Evolutionary conservation across 92 coral and sea anemone genomes (phyloP), one percentile per base, ranked within the genome.

Genomic region (Epizoanthus fatuus): DNA sequence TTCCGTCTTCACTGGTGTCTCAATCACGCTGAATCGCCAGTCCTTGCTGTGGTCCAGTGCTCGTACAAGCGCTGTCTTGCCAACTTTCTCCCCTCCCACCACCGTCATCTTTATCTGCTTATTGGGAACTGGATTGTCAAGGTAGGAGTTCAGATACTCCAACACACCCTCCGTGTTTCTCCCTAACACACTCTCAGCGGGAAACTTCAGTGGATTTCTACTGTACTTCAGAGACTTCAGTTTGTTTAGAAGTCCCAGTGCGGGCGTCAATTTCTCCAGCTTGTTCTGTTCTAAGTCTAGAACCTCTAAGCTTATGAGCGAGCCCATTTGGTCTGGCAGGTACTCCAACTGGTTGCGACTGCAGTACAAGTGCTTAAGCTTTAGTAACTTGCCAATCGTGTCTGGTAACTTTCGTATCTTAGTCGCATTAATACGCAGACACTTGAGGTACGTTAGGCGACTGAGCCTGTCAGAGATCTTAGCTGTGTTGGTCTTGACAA

Each of bases 61-160:
- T 69, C 86, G 84, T 7, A 95, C 79, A 37, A 95, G 81, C 0
- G 98, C 67, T 39, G 81, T 95, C 72, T 95, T 95, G 10, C 98
- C 98, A 29, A 88, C 98, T 29, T 86, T 81, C 57, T 87, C 88
- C 47, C 92, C 98, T 38, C 98, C 98, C 0, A 95, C 96, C 32
- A 92, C 55, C 5, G 91, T 83, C 81, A 95, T 79, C 74, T 95
- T 95, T 54, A 95, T 86, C 64, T 95, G 98, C 4, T 82, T 90
- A 62, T 92, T 95, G 65, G 90, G 90, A 6, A 96, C 98, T 15
- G 97, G 94, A 19, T 93, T 86, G 73, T 95, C 96, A 59, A 95
- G 91, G 68, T 90, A 95, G 3, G 91, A 87, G 66, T 92, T 86
- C 32, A 91, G 79, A 58, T 85, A 93, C 79, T 89, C 93, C 82